phyloP scores from a whole-genome alignment of 2,113 vertebrate genomes.

The Perognathus longimembris region DNA sequence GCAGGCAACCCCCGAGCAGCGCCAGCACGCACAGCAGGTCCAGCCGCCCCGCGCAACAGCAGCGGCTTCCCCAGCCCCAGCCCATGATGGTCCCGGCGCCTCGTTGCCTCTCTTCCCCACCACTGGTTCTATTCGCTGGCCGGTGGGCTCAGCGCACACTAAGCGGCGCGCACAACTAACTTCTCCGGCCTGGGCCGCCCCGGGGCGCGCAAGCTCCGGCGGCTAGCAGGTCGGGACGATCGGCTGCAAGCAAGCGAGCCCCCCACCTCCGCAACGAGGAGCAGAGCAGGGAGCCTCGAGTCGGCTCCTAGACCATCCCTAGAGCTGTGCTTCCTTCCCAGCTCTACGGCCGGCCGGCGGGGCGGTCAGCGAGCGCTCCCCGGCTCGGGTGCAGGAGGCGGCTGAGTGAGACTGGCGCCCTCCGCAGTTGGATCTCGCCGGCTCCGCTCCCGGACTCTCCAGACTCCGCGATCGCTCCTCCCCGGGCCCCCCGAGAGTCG shows the following conservation, averaged over 20 bases:
- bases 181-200: constrained; percentile 80
- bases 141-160: constrained; percentile 52
- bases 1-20: constrained; percentile 91
- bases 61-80: constrained; percentile 89
- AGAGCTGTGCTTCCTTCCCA: constrained; percentile 54
- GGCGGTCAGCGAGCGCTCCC: constrained; percentile 58
- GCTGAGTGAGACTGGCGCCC: constrained; percentile 72
- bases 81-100: constrained; percentile 90
- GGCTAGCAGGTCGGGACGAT: constrained; percentile 69
- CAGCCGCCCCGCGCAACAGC: constrained; percentile 84
- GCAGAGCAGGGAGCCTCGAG: constrained; percentile 77
- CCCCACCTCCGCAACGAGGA: constrained; percentile 52
- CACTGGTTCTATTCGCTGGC: neutral
- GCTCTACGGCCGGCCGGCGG: constrained; percentile 30
- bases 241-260: neutral
- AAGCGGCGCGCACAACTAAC: constrained; percentile 76
- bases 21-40: constrained; percentile 92
- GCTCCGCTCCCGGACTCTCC: constrained; percentile 32
- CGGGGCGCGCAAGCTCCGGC: constrained; percentile 71
- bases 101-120: neutral
- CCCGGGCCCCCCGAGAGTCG: constrained; percentile 49
- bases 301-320: constrained; percentile 80
- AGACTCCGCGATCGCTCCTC: constrained; percentile 56
- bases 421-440: constrained; percentile 54
- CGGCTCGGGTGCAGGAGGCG: constrained; percentile 47